Percentiles rank a stretch among this genome's conserved stretches.
Evolutionary conservation across 2,888 invertebrate species (phyloP).

Genomic region (Drosophila mimica): DNA sequence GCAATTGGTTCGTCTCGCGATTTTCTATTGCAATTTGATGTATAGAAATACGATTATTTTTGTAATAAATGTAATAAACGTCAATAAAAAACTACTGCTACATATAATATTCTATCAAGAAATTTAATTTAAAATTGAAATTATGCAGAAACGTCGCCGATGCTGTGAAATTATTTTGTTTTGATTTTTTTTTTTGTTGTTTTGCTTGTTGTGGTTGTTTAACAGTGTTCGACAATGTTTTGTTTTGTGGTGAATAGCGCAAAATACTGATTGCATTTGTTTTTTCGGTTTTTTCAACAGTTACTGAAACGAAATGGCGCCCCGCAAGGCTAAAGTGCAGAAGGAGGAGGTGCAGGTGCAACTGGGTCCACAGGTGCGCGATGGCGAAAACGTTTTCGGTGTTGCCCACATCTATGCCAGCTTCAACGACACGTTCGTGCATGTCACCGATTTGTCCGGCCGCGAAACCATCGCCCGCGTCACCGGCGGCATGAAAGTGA

Average conservation of each 20-base stretch:
- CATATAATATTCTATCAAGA: background rate
- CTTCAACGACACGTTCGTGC: constrained; percentile 99
- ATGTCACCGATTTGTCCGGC: constrained; percentile 99
- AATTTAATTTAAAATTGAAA: background rate
- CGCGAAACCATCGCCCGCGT: constrained; percentile 97
- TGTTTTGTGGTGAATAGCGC: constrained; percentile 13
- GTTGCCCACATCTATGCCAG: constrained; percentile 99
- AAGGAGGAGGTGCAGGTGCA: constrained; percentile 99
- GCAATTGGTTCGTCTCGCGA: constrained; percentile 78
- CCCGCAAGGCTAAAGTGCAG: constrained; percentile 97
- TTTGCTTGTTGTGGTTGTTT: constrained; percentile 30
- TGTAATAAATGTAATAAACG: constrained; percentile 56
- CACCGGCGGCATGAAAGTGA: constrained; percentile 99
- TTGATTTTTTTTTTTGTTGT: constrained; percentile 41
- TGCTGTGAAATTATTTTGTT: constrained; percentile 54
- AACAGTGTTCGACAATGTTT: constrained; percentile 13
- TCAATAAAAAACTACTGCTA: constrained; percentile 38
- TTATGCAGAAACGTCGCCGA: constrained; percentile 42
- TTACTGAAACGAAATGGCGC: constrained; percentile 90
- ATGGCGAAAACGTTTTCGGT: constrained; percentile 99
- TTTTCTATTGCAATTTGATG: constrained; percentile 61
- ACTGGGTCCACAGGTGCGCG: constrained; percentile 97
- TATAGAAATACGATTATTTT: constrained; percentile 45
- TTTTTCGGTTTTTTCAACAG: constrained; percentile 32
- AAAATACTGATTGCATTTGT: constrained; percentile 17